A percentile compares a stretch with the other conserved stretches of the same genome.
phyloP scores from a whole-genome alignment of 2,797 vertebrate genomes.

The Graptemys geographica region DNA sequence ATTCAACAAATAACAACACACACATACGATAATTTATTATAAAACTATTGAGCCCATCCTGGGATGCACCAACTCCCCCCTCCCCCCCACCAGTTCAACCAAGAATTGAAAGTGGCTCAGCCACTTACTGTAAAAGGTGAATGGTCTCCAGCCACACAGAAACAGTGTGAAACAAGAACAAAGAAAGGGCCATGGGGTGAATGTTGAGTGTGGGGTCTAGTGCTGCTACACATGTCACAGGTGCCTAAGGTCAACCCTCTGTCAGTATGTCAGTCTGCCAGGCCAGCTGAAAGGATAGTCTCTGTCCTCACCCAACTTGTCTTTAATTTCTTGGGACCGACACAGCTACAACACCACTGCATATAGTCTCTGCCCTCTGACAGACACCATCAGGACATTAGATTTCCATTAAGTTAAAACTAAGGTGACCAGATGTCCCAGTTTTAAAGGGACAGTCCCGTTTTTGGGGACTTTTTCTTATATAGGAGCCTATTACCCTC shows the following conservation, averaged over 20 bases:
- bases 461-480: too few species aligned
- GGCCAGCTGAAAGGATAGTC: not conserved
- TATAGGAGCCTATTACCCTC: too few species aligned
- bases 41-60: not conserved
- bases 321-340: not conserved
- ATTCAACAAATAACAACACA: not conserved
- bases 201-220: fast-evolving
- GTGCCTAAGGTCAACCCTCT: not conserved
- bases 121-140: not conserved
- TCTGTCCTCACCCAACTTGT: not conserved
- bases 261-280: not conserved
- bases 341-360: not conserved
- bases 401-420: not conserved
- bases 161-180: not conserved
- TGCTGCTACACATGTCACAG: not conserved
- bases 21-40: not conserved
- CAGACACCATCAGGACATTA: not conserved
- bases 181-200: not conserved
- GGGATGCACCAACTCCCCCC: not conserved
- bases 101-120: not conserved
- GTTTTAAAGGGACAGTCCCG: too few species aligned
- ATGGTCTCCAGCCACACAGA: not conserved
- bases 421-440: too few species aligned
- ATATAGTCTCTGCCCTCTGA: not conserved
- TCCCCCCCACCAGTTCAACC: not conserved